Conservation (phyloP, 2,888 invertebrate species). For the Chymomyza fuscimana region DNA sequence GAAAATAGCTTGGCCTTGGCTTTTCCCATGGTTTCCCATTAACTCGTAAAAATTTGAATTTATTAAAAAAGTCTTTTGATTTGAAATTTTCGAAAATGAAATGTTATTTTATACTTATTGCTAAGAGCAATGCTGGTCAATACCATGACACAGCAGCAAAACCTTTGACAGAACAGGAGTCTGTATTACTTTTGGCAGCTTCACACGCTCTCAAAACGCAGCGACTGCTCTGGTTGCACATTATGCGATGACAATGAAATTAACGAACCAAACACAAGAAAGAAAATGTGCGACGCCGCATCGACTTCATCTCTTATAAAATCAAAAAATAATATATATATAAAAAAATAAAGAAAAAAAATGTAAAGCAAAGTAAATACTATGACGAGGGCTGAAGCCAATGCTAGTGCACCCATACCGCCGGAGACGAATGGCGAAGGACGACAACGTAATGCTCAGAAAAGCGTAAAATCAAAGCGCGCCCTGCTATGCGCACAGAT, state of each 20-base stretch:
- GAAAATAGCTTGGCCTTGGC: too few species aligned
- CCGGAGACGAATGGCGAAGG: not conserved
- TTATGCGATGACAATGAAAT: constrained; percentile 74
- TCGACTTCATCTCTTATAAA: constrained; percentile 20
- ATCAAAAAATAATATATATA: constrained; percentile 14
- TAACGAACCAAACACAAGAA: constrained; percentile 71
- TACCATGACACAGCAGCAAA: not conserved
- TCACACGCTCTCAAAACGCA: not conserved
- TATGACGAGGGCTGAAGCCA: constrained; percentile 22
- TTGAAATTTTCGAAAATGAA: not conserved
- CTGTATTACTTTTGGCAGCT: not conserved
- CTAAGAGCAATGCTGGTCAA: not conserved
- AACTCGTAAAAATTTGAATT: too few species aligned
- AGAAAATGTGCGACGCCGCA: constrained; percentile 49
- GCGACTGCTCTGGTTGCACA: constrained; percentile 31
- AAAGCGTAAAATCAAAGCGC: constrained; percentile 76
- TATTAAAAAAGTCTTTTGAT: too few species aligned
- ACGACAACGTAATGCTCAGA: constrained; percentile 52
- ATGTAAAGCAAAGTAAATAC: constrained; percentile 22
- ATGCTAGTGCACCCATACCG: constrained; percentile 17
- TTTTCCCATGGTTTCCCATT: too few species aligned
- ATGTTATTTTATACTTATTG: not conserved
- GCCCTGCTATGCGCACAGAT: constrained; percentile 69
- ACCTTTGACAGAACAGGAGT: not conserved
- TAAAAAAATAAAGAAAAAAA: constrained; percentile 22